Evolutionary conservation across 2,797 vertebrate genomes (phyloP), one percentile per base, ranked within the genome.

Genomic region (Premnoplex brunnescens): DNA sequence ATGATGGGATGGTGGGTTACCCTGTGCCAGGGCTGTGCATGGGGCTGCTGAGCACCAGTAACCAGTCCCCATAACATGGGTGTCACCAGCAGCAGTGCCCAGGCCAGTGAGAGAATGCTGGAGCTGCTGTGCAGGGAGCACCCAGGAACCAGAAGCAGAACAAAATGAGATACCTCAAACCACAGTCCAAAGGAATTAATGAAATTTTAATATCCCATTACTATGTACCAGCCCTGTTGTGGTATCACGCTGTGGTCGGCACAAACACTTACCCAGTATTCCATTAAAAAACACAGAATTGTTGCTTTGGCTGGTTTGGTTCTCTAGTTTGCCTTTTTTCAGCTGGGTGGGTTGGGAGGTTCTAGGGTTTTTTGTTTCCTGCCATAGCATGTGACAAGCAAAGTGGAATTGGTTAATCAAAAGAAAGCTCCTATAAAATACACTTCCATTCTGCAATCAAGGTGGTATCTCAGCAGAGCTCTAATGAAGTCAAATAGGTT

Each of bases 401-500:
- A 88, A 74, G 69, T 30, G 66, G 28, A 62, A 64, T 49, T 79
- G 67, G 67, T 89, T 83, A 66, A 89, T 71, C 82, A 66, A 23
- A 89, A 79, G 63, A 26, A 30, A n/a, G n/a, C 23, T 88, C 48
- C 71, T 55, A 28, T 59, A 30, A 91, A 89, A 85, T 27, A 43
- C 0, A 5, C 37, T 71, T 85, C 37, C 36, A 26, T 62, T 62
- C 85, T n/a, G 39, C 85, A 95, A 41, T 76, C 90, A 85, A 76
- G 60, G 39, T 4, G 2, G 34, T 39, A 51, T 58, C 81, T 73
- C 63, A 64, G 75, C 48, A 88, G 18, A 89, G 76, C 41, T 62
- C 58, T 93, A 74, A 94, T 80, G 79, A 91, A 92, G 67, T 79
- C 82, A 91, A 89, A 89, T 51, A 62, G 64, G 56, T 56, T 94